A percentile compares a stretch with the other conserved stretches of the same genome.
These are phyloP conservation scores for Thaumatotibia leucotreta DNA, from an alignment of 1,140 invertebrate genomes.

Conservation along the genomic window DNA sequence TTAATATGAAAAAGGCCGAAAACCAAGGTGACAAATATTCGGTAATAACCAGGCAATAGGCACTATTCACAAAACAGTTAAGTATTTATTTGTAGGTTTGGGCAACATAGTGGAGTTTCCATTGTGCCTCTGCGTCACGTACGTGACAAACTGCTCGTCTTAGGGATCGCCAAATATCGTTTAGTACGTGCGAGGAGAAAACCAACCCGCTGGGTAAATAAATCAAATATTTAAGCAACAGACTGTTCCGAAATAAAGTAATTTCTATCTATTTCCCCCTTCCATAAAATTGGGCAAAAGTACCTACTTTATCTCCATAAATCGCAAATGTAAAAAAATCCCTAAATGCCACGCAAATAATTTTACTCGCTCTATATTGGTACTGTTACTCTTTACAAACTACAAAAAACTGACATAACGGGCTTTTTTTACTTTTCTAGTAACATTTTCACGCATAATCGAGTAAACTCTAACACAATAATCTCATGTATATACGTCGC, in stretches of 20 bases:
- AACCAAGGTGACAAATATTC: background rate
- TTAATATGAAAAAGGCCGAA: too few species aligned
- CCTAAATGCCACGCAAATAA: background rate
- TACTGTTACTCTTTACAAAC: background rate
- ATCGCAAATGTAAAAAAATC: background rate
- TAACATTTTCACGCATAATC: slow-evolving; percentile 28
- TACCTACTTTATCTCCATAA: background rate
- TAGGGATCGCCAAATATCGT: slow-evolving; percentile 76
- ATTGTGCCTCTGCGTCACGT: slow-evolving; percentile 69
- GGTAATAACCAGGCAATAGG: slow-evolving; percentile 27
- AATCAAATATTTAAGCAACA: slow-evolving; percentile 72
- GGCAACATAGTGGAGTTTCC: slow-evolving; percentile 64
- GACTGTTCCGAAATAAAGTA: slow-evolving; percentile 61
- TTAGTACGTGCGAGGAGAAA: slow-evolving; percentile 73
- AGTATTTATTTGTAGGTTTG: slow-evolving; percentile 70
- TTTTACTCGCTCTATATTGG: background rate
- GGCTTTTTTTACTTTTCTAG: background rate
- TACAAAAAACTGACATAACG: background rate
- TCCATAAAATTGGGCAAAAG: background rate
- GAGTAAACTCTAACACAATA: slow-evolving; percentile 41
- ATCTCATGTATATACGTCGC: slow-evolving; percentile 52
- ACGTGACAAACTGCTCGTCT: slow-evolving; percentile 74
- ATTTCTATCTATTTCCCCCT: slow-evolving; percentile 40
- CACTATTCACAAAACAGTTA: slow-evolving; percentile 52
- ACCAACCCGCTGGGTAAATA: slow-evolving; percentile 70